Percentiles rank a stretch among this genome's conserved stretches.
These are phyloP conservation scores for Coluber constrictor DNA, from an alignment of 2,797 vertebrate species.

Conservation along the genomic window DNA sequence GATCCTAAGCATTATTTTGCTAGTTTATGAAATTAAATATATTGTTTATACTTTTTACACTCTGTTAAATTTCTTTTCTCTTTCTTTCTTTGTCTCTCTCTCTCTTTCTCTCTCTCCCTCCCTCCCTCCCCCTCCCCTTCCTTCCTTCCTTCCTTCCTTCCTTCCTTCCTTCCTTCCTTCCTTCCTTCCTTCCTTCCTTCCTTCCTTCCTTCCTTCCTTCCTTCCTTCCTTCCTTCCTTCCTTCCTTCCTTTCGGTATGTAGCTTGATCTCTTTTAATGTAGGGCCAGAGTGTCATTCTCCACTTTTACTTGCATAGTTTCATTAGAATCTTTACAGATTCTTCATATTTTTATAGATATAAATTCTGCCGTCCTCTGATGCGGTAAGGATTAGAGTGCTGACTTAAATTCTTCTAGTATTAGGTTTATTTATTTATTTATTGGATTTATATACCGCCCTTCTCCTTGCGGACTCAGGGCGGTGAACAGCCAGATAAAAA, in stretches of 20 bases:
- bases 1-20: not conserved
- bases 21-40: not conserved
- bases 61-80: not conserved
- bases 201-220: not conserved
- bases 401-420: not conserved
- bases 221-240: not conserved
- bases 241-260: not conserved
- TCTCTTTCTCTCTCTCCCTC: no score
- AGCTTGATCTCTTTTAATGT: not conserved
- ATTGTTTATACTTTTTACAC: not conserved
- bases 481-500: no score
- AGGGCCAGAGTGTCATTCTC: not conserved
- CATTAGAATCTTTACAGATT: not conserved
- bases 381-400: not conserved
- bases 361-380: not conserved
- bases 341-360: not conserved
- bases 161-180: no score
- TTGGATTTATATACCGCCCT: no score
- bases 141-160: no score
- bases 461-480: no score
- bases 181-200: no score
- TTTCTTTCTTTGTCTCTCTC: no score
- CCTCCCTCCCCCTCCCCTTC: fast-evolving
- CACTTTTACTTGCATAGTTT: not conserved
- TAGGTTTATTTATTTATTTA: no score